Base-by-base conservation (phyloP, 1,140 invertebrate species). In the Olivierus martensii region DNA sequence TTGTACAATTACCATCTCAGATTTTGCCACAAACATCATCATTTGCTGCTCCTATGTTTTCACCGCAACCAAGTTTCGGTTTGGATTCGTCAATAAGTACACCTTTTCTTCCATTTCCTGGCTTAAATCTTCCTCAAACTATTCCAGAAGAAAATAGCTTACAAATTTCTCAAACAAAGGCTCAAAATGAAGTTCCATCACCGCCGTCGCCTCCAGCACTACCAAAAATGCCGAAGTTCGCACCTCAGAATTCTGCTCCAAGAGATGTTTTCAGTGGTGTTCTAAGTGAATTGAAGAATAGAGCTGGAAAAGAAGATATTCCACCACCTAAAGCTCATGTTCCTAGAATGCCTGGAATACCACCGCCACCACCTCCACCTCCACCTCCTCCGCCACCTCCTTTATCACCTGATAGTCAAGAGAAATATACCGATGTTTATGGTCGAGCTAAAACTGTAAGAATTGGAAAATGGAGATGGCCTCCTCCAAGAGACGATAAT, bases 401-500 rank as follows among this genome's bases (percentile, higher is more conserved):
- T 0, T 82, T 87, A 78, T 83, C 84, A 3, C 83, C 84, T 22
- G 83, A 84, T 39, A 53, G 53, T 35, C 42, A 58, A 38, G 55
- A 61, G 41, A 51, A 51, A 28, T 52, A 59, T 44, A 41, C 49
- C 14, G 87, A 92, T 67, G 87, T 87, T 0, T 92, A 92, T 58
- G 88, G 90, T 2, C 69, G 91, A 43, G 91, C 91, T 0, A 92
- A 93, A 65, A 96, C 91, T 0, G 90, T 97, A 6, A 72, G 91
- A 43, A 94, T 97, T 47, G 92, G 91, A 10, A 94, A 94, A 73
- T 93, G 91, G 85, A 73, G 90, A 49, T 96, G 92, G 90, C 92
- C 92, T 28, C 93, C 92, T 15, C 86, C 84, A 2, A 82, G 85
- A 63, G 84, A 84, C 43, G 80, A 79, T 1, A 56, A 46, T 2